phyloP scores from a whole-genome alignment of 2,113 vertebrate genomes.

The Circaetus cinerascens region DNA sequence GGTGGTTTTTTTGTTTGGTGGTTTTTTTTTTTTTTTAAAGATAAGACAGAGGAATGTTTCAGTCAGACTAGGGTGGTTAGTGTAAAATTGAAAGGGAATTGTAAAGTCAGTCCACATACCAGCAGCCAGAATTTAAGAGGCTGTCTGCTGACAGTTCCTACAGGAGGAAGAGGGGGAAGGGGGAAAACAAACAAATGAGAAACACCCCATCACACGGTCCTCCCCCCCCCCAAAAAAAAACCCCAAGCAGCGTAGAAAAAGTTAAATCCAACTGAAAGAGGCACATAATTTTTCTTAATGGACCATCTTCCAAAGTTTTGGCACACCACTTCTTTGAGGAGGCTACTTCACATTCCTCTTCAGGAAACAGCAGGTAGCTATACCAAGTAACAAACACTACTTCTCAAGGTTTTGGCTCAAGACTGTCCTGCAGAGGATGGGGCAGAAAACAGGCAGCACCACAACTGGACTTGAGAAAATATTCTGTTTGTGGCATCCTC shows the following conservation, averaged over 20 bases:
- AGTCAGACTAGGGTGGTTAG: neutral
- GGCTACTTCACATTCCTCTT: neutral
- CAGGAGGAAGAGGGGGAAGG: neutral
- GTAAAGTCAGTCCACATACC: neutral
- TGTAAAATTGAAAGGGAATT: neutral
- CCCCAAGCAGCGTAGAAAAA: neutral
- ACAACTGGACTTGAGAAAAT: neutral
- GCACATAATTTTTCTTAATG: neutral
- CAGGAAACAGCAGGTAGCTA: neutral
- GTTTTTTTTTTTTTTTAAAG: neutral
- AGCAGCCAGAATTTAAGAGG: neutral
- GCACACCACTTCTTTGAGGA: neutral
- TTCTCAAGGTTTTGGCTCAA: neutral
- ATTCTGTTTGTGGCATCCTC: neutral
- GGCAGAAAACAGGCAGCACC: neutral
- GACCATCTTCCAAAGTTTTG: neutral
- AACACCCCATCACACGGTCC: fast-evolving
- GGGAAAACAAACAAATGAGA: neutral
- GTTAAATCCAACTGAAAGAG: neutral
- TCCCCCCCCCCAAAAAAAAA: no score
- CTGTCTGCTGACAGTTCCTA: neutral
- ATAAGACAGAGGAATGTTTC: neutral
- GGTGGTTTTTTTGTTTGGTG: no score
- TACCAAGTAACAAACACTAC: neutral
- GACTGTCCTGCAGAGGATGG: neutral